Evolutionary conservation across 2,113 vertebrate species (phyloP).

Genomic region (human (Homo sapiens)): DNA sequence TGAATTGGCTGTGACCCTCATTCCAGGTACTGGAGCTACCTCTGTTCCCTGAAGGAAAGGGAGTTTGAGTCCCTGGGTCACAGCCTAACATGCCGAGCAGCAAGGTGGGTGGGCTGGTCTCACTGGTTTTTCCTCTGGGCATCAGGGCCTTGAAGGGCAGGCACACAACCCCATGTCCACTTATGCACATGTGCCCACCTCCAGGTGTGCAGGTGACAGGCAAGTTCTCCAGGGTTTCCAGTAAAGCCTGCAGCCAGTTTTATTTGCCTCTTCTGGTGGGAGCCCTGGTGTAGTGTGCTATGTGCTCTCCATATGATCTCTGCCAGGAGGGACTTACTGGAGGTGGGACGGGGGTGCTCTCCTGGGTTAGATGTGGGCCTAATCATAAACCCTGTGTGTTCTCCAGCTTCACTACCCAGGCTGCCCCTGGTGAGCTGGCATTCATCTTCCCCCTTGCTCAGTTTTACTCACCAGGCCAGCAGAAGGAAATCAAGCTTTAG

Average conservation of each 20-base stretch:
- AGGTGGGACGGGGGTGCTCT: not conserved
- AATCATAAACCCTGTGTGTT: not conserved
- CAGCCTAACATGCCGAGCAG: not conserved
- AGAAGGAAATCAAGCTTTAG: slow-evolving; percentile 9
- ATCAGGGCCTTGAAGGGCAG: not conserved
- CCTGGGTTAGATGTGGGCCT: not conserved
- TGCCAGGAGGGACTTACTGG: not conserved
- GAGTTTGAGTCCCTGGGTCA: not conserved
- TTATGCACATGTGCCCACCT: not conserved
- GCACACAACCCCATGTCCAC: not conserved
- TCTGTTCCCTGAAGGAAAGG: slow-evolving; percentile 17
- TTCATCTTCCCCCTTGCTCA: not conserved
- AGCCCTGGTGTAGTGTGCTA: not conserved
- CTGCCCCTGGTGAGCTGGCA: not conserved
- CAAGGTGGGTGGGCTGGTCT: not conserved
- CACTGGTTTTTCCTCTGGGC: not conserved
- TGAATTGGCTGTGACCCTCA: slow-evolving; percentile 5
- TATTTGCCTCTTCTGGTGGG: not conserved
- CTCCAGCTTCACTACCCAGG: not conserved
- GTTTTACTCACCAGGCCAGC: not conserved
- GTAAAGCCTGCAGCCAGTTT: not conserved
- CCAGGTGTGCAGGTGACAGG: not conserved
- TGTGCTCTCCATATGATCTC: not conserved
- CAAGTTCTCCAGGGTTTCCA: slow-evolving; percentile 21
- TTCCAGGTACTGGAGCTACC: slow-evolving; percentile 37